Evolutionary conservation across 1,140 invertebrate genomes (phyloP), one percentile per base, ranked within the genome.

Genomic region (Dolichoris vasculosae): DNA sequence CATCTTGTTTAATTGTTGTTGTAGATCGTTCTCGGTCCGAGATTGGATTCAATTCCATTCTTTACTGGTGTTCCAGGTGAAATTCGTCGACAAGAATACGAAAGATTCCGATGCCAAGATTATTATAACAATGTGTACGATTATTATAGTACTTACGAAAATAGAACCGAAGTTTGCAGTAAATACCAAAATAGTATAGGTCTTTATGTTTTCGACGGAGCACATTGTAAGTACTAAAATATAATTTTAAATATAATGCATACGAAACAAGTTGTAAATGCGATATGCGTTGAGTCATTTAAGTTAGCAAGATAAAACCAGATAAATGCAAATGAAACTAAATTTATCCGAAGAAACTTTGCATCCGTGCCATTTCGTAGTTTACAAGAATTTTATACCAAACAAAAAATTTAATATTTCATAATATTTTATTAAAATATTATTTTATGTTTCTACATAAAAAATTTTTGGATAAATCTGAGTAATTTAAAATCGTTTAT

Each of bases 21-120:
- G 40, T 84, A 97, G 95, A 95, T 99, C 89, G 95, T 96, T 15
- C 91, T 99, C 9, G 95, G 97, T 85, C 98, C 99, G 0, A 95
- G 95, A 86, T 95, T 97, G 83, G 96, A 98, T 82, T 95, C 95
- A 46, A 96, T 99, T 81, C 96, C 97, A 43, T 97, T 99, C 90
- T 99, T 98, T 92, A 92, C 94, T 82, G 96, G 95, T 32, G 91
- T 89, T 35, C 90, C 94, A 8, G 93, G 94, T 6, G 95, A 96
- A 89, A 89, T 94, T 30, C 94, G 95, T 43, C 93, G 94, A 77
- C 94, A 96, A 76, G 96, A 99, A 89, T 99, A 97, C 92, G 95
- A 97, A 86, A 94, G 95, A 64, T 96, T 96, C 90, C 95, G 96
- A 75, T 99, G 98, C 93, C 95, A 95, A 71, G 94, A 97, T 87